Conservation (phyloP, 2,113 vertebrate species). For the Hassar affinis region DNA sequence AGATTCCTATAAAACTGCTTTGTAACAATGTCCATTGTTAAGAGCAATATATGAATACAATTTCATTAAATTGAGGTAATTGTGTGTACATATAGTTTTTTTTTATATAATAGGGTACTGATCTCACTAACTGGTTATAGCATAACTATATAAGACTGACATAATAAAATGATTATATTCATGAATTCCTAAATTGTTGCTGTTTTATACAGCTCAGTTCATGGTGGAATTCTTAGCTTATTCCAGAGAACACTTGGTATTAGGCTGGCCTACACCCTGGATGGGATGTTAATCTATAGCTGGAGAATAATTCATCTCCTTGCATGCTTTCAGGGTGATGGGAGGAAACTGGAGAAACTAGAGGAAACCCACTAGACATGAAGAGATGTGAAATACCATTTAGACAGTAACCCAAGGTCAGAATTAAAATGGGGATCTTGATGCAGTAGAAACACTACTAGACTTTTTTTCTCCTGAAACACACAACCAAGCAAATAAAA, state of each 20-base stretch:
- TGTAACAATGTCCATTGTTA: neutral
- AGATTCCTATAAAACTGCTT: neutral
- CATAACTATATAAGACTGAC: neutral
- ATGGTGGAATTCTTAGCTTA: neutral
- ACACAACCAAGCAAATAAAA: neutral
- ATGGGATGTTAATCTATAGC: neutral
- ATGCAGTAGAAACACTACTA: neutral
- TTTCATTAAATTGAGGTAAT: neutral
- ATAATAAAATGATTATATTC: neutral
- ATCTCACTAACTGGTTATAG: neutral
- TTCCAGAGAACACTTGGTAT: neutral
- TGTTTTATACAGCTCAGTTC: neutral
- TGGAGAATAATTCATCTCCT: neutral
- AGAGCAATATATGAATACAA: neutral
- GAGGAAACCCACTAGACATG: no score
- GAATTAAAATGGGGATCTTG: neutral
- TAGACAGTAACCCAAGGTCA: no score
- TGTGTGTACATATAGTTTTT: neutral
- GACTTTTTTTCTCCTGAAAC: neutral
- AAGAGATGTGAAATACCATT: no score
- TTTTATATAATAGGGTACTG: constrained; percentile 18
- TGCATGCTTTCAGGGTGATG: no score
- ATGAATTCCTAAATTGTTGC: neutral
- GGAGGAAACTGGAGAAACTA: no score
- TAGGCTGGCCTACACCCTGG: neutral